These are phyloP conservation scores for Clamator glandarius DNA, from an alignment of 2,797 vertebrate genomes.

Conservation along the genomic window DNA sequence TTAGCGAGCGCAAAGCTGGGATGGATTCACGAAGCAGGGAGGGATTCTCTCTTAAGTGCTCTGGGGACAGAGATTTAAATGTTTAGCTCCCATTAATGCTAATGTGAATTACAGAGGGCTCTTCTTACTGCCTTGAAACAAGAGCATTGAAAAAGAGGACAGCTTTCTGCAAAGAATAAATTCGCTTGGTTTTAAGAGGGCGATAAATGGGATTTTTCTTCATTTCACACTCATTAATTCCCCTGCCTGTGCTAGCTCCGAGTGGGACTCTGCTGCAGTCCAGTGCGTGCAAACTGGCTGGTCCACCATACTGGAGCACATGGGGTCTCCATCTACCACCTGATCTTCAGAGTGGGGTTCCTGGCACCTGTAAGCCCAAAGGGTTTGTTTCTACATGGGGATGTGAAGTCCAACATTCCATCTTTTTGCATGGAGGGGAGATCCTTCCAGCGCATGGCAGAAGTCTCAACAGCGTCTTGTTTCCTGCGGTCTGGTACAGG, in stretches of 20 bases:
- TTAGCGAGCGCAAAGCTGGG: constrained; percentile 4
- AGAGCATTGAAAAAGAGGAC: neutral
- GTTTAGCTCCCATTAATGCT: constrained; percentile 30
- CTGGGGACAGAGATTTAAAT: constrained; percentile 34
- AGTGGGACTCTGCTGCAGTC: neutral
- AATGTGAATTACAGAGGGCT: neutral
- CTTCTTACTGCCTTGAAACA: constrained; percentile 18
- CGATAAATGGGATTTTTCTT: neutral
- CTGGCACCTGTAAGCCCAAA: neutral
- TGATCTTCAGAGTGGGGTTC: neutral
- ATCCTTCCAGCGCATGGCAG: neutral
- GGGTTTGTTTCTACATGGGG: neutral
- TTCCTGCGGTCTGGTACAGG: too few relatives aligned
- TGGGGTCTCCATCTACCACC: neutral
- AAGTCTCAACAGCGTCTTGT: neutral
- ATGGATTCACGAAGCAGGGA: constrained; percentile 9
- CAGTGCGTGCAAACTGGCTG: neutral
- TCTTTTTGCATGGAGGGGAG: neutral
- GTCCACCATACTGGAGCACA: rapidly evolving
- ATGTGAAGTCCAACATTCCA: neutral
- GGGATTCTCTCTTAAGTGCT: constrained; percentile 24
- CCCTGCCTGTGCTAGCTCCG: neutral
- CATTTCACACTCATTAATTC: constrained; percentile 30
- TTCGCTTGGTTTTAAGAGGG: neutral
- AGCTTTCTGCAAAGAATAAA: neutral